Percentiles rank a stretch among this genome's conserved stretches.
Conservation (phyloP, 2,888 invertebrate genomes). For the Drosophila merina region DNA sequence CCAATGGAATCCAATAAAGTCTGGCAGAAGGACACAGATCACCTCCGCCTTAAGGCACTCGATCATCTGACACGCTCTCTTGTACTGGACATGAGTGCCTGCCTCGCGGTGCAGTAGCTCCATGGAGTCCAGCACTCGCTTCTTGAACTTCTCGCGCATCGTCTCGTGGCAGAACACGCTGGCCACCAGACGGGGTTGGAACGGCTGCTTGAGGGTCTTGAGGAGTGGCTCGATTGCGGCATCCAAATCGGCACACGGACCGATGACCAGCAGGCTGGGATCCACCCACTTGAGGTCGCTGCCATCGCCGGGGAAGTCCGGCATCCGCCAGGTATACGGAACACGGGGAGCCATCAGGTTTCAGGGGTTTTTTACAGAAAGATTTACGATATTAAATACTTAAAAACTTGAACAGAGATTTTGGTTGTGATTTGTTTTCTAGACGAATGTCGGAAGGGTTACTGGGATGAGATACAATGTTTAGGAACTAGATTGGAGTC, state of each 20-base stretch:
- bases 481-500: no score
- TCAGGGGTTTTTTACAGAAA: background rate
- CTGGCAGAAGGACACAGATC: conserved; percentile 43
- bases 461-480: no score
- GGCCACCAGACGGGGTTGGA: conserved; percentile 37
- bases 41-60: conserved; percentile 54
- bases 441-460: no score
- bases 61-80: conserved; percentile 28
- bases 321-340: conserved; percentile 59
- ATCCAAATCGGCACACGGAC: conserved; percentile 43
- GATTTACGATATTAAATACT: no score
- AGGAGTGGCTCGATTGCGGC: conserved; percentile 49
- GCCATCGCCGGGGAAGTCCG: conserved; percentile 52
- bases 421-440: no score
- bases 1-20: conserved; percentile 47
- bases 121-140: conserved; percentile 43
- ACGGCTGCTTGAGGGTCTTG: conserved; percentile 48
- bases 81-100: conserved; percentile 35
- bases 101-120: conserved; percentile 48
- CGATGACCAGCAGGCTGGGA: conserved; percentile 52
- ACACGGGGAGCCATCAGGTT: conserved; percentile 10
- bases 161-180: conserved; percentile 61
- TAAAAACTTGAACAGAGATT: no score
- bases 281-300: conserved; percentile 56
- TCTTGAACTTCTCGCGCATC: conserved; percentile 44